Conservation (phyloP, 2,888 invertebrate species). For the Prenolepis imparis region DNA sequence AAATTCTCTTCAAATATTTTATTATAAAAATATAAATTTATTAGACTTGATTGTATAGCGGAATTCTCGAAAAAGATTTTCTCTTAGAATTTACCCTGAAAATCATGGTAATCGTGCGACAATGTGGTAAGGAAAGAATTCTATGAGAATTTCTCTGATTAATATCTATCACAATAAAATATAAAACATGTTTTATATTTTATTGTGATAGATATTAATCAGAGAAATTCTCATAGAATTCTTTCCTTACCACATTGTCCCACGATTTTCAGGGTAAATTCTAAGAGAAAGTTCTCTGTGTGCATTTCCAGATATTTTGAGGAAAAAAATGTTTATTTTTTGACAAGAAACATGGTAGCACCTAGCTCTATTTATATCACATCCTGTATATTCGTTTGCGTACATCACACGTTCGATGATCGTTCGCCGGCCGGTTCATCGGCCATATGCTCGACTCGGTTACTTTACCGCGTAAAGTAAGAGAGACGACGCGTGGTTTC, state of each 20-base stretch:
- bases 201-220: no score
- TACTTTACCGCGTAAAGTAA: background rate
- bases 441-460: slow-evolving; percentile 2
- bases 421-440: background rate
- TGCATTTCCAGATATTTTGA: background rate
- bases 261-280: no score
- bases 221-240: no score
- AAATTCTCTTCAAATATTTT: background rate
- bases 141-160: no score
- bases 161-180: no score
- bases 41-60: background rate
- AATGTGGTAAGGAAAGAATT: no score
- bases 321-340: background rate
- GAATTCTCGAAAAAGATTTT: background rate
- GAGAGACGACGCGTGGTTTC: slow-evolving; percentile 21
- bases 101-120: no score
- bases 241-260: no score
- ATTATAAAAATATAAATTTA: background rate
- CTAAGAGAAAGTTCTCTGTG: no score
- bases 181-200: no score
- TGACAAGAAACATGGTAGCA: background rate
- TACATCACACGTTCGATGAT: background rate
- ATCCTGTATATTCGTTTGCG: background rate
- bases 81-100: no score
- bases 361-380: background rate